Evolutionary conservation across 2,113 vertebrate genomes (phyloP).

Genomic region (Caracal caracal): DNA sequence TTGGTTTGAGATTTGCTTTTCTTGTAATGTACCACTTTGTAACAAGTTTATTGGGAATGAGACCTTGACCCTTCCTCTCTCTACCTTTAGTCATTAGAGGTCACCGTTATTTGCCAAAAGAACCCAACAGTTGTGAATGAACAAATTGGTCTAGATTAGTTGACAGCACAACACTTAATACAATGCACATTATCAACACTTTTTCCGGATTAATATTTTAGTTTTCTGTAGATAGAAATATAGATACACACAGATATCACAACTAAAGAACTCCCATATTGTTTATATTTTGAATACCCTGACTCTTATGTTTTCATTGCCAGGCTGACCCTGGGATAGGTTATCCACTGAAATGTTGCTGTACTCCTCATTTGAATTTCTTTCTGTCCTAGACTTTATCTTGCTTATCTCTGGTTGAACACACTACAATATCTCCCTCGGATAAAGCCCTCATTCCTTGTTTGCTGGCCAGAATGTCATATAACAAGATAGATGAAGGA

Average conservation of each 20-base stretch:
- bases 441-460: background rate
- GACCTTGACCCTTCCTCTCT: background rate
- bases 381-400: background rate
- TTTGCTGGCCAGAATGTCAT: background rate
- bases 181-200: background rate
- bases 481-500: background rate
- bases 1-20: background rate
- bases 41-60: background rate
- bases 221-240: background rate
- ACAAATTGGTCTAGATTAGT: background rate
- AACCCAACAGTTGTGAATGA: background rate
- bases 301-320: background rate
- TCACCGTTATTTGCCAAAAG: background rate
- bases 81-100: background rate
- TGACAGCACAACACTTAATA: background rate
- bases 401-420: background rate
- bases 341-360: background rate
- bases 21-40: background rate
- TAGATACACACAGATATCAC: background rate
- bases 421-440: background rate
- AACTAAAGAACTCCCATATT: background rate
- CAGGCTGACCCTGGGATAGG: background rate
- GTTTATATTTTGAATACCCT: background rate
- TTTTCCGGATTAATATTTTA: background rate
- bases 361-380: background rate